Base-by-base conservation (phyloP, 2,797 vertebrate species). In the Chaenodraco wilsoni region DNA sequence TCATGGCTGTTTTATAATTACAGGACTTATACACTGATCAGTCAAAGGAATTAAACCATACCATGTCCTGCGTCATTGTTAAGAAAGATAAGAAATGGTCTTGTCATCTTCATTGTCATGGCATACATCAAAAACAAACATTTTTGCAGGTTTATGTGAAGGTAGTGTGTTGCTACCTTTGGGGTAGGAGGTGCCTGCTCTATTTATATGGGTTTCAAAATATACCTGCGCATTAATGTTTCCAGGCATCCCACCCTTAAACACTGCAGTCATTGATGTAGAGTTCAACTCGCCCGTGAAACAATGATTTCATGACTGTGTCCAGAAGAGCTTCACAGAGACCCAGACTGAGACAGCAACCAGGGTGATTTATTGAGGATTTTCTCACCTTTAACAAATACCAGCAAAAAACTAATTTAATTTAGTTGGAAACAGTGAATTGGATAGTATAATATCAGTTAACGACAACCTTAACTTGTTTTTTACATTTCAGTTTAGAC, bases 291-390 rank as follows among this genome's bases (percentile, higher is more conserved):
- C 73, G 8, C 72, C 86, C 72, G 58, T 69, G 9, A 84, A 80
- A 85, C 76, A 78, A 79, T 69, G 76, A 84, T 86, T 85, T 87
- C 79, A 84, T 86, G 84, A 86, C 79, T 5, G 6, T 55, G 62
- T 71, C 77, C 69, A 76, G 61, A 76, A 72, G 56, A 65, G 66
- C 64, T 84, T 84, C 74, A 19, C 0, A 76, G 60, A 74, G 55
- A 63, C 72, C 74, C 78, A 70, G 68, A 83, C 81, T 58, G 69
- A 83, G 62, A 77, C 76, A 65, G 68, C 55, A 69, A 19, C 69
- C 57, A 5, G 51, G 51, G 82, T 58, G 51, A 72, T 79, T 79
- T 71, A 74, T 66, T 46, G 23, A 72, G 75, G 65, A 87, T 78
- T 77, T 75, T 74, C 65, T 83, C 65, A 64, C 79, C 67, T 43